phyloP scores from a whole-genome alignment of 1,140 invertebrate genomes.

The Physella acuta region DNA sequence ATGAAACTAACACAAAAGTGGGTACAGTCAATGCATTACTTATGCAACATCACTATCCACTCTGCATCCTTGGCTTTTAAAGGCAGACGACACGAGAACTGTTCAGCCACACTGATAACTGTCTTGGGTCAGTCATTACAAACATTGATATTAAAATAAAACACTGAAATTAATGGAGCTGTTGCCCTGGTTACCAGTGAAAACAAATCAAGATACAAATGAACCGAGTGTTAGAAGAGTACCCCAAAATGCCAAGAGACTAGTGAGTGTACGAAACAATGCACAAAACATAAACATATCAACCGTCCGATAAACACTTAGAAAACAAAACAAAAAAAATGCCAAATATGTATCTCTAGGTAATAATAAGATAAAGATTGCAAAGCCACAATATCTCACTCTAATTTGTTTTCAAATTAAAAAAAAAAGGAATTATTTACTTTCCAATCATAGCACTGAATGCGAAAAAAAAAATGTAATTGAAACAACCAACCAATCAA shows the following conservation, averaged over 20 bases:
- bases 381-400: conserved; percentile 22
- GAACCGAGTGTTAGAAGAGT: conserved; percentile 17
- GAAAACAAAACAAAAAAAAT: conserved; percentile 10
- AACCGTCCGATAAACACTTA: neutral
- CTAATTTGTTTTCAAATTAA: conserved; percentile 1
- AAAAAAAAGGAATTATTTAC: conserved; percentile 10
- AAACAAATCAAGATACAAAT: neutral
- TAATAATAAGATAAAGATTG: neutral
- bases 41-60: too few relatives aligned
- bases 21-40: too few relatives aligned
- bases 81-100: too few relatives aligned
- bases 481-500: conserved; percentile 21
- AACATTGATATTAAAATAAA: too few relatives aligned
- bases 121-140: too few relatives aligned
- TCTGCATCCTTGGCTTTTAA: too few relatives aligned
- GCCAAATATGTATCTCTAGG: neutral
- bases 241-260: conserved; percentile 21
- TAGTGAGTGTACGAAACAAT: conserved; percentile 8
- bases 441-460: conserved; percentile 22
- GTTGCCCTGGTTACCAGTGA: neutral
- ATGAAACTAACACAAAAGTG: too few relatives aligned
- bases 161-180: too few relatives aligned
- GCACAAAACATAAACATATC: conserved; percentile 11
- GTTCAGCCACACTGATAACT: too few relatives aligned
- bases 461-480: conserved; percentile 13